These are phyloP conservation scores for Penaeus chinensis DNA, from an alignment of 1,140 invertebrate species.

Conservation along the genomic window DNA sequence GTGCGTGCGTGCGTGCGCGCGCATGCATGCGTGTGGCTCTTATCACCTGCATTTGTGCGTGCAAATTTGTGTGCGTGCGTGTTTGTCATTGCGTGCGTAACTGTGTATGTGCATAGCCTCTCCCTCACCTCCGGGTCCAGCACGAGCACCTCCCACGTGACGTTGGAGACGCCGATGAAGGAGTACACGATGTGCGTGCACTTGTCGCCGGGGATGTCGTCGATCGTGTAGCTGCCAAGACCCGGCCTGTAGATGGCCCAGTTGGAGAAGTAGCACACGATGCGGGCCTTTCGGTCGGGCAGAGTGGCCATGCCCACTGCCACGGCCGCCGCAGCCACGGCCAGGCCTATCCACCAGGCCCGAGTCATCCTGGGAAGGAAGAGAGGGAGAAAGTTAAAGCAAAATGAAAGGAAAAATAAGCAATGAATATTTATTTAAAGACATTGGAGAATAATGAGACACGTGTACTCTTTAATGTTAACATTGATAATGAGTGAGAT, in stretches of 20 bases:
- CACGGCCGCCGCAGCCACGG: background rate
- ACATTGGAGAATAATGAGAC: too few species aligned
- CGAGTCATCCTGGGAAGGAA: slow-evolving; percentile 33
- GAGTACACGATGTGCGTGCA: slow-evolving; percentile 91
- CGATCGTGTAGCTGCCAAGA: slow-evolving; percentile 81
- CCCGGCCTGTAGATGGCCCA: slow-evolving; percentile 91
- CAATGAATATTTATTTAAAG: too few species aligned
- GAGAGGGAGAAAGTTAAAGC: too few species aligned
- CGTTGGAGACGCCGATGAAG: slow-evolving; percentile 87
- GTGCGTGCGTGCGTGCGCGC: slow-evolving; percentile 26
- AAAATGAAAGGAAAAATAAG: too few species aligned
- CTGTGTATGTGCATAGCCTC: background rate
- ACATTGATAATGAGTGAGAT: too few species aligned
- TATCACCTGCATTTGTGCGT: too few species aligned
- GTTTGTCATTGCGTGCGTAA: too few species aligned
- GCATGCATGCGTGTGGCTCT: slow-evolving; percentile 25
- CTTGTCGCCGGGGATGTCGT: slow-evolving; percentile 83
- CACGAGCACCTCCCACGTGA: slow-evolving; percentile 80
- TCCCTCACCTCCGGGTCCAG: slow-evolving; percentile 80
- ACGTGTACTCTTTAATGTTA: too few species aligned
- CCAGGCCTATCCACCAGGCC: slow-evolving; percentile 5
- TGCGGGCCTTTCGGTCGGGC: slow-evolving; percentile 69
- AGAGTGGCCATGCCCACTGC: background rate
- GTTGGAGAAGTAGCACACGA: slow-evolving; percentile 91
- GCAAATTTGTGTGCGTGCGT: too few species aligned